Evolutionary conservation across 1,140 invertebrate species (phyloP).

Genomic region (Antheraea pernyi): DNA sequence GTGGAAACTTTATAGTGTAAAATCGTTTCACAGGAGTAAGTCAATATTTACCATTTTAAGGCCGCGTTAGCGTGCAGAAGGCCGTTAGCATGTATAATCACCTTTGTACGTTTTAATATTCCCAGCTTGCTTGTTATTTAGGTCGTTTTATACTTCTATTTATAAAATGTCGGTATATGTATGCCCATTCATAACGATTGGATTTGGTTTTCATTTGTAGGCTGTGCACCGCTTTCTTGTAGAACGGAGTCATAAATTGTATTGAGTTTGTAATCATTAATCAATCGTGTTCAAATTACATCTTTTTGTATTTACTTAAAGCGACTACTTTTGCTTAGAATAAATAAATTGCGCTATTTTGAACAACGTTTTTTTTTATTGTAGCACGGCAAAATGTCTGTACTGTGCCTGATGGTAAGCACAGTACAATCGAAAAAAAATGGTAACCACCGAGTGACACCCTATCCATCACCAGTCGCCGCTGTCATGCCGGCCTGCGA

Average conservation of each 20-base stretch:
- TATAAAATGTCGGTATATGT: constrained; percentile 14
- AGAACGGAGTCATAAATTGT: background rate
- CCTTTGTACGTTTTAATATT: constrained; percentile 40
- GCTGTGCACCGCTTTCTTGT: background rate
- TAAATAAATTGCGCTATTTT: too few species aligned
- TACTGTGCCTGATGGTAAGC: too few species aligned
- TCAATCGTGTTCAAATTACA: background rate
- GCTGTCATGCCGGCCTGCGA: too few species aligned
- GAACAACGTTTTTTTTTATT: too few species aligned
- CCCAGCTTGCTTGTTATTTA: constrained; percentile 36
- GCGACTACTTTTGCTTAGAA: too few species aligned
- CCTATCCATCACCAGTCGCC: too few species aligned
- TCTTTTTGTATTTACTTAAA: too few species aligned
- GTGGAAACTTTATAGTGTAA: background rate
- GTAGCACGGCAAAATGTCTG: too few species aligned
- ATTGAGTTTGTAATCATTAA: background rate
- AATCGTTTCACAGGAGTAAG: constrained; percentile 8
- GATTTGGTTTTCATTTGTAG: background rate
- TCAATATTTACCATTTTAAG: constrained; percentile 23
- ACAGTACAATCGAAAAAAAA: too few species aligned
- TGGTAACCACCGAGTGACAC: too few species aligned
- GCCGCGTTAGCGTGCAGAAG: constrained; percentile 28
- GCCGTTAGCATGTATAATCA: constrained; percentile 41
- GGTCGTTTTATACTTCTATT: constrained; percentile 33
- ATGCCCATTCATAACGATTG: background rate